A percentile compares a stretch with the other conserved stretches of the same genome.
These are phyloP conservation scores for Epizoanthus scotinus DNA, from an alignment of 92 coral and sea anemone species.

Conservation along the genomic window DNA sequence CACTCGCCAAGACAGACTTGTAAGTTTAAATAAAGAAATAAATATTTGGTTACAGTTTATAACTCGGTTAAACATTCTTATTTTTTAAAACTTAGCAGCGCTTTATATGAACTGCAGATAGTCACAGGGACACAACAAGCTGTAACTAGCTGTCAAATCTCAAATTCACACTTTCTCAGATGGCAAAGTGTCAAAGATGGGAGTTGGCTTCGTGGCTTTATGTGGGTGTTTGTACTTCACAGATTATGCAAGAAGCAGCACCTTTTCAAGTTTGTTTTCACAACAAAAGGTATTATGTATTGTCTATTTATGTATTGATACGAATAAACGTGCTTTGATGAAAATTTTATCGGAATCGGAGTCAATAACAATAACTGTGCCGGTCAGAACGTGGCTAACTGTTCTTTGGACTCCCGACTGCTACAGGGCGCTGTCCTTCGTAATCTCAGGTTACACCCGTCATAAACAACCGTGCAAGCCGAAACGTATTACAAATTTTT, in stretches of 20 bases:
- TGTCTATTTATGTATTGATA: background rate
- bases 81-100: no score
- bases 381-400: background rate
- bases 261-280: background rate
- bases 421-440: constrained; percentile 6
- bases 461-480: background rate
- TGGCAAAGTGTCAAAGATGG: background rate
- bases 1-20: no score
- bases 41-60: no score
- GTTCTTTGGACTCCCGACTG: background rate
- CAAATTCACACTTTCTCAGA: background rate
- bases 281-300: background rate
- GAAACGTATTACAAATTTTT: background rate
- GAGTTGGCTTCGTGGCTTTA: background rate
- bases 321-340: background rate
- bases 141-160: background rate
- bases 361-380: no score
- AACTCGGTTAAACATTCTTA: no score
- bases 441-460: background rate
- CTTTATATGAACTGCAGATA: no score
- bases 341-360: background rate
- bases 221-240: background rate
- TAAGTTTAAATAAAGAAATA: no score
- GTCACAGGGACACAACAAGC: background rate
- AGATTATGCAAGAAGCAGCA: background rate